Percentiles rank a stretch among this genome's conserved stretches.
These are phyloP conservation scores for Thereva nobilitata DNA, from an alignment of 2,888 invertebrate species.

Conservation along the genomic window DNA sequence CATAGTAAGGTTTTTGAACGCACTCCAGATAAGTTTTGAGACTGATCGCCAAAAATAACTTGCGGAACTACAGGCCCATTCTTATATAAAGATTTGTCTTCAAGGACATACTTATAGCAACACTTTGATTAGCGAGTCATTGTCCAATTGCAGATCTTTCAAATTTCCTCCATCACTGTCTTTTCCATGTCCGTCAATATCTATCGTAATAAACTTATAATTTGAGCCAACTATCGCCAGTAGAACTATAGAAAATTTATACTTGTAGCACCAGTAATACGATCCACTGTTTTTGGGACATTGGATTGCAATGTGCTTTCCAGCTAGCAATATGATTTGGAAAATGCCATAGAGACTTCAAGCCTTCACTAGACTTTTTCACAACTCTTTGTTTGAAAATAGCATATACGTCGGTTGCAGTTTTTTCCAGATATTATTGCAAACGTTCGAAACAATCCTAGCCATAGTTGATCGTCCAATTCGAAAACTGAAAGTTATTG, in stretches of 20 bases:
- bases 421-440: no score
- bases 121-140: no score
- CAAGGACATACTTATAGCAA: not conserved
- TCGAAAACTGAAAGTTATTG: no score
- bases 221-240: not conserved
- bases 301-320: conserved; percentile 1
- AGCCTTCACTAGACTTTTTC: not conserved
- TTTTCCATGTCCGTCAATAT: no score
- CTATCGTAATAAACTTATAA: not conserved
- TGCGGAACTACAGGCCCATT: not conserved
- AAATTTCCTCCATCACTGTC: no score
- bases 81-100: not conserved
- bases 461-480: no score
- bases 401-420: no score
- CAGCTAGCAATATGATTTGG: not conserved
- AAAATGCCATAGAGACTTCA: not conserved
- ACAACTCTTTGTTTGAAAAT: no score
- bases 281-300: no score
- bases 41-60: not conserved
- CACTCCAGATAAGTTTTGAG: conserved; percentile 5
- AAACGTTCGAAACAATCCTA: no score
- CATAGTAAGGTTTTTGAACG: no score
- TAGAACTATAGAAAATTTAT: conserved; percentile 4
- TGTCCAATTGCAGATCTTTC: no score
- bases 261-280: conserved; percentile 1